phyloP scores from a whole-genome alignment of 2,888 invertebrate genomes.

The Busseola fusca region DNA sequence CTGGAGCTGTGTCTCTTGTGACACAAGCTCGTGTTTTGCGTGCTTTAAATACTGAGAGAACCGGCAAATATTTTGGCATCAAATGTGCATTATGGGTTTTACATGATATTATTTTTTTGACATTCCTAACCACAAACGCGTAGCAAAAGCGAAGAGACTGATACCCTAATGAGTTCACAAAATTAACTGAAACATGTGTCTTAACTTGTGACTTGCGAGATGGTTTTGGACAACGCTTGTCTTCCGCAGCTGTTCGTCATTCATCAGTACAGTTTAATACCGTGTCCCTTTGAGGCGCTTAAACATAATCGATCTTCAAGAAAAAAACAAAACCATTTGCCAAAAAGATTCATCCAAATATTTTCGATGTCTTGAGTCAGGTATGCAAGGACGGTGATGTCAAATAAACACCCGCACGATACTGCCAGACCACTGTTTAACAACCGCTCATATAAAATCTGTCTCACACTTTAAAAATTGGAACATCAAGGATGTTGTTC shows the following conservation, averaged over 20 bases:
- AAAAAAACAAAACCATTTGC: constrained; percentile 72
- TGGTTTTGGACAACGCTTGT: constrained; percentile 20
- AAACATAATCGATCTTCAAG: constrained; percentile 62
- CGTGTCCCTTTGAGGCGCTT: constrained; percentile 67
- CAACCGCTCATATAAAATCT: constrained; percentile 48
- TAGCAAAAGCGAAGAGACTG: constrained; percentile 6
- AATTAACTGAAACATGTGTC: constrained; percentile 16
- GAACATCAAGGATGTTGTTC: constrained; percentile 48
- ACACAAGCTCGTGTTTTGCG: constrained; percentile 45
- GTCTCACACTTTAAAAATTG: constrained; percentile 40
- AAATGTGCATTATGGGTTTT: constrained; percentile 23
- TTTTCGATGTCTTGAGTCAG: constrained; percentile 65
- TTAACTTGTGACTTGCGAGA: constrained; percentile 13
- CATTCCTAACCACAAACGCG: constrained; percentile 19
- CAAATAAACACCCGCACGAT: constrained; percentile 65
- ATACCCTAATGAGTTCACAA: constrained; percentile 17
- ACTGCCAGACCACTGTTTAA: constrained; percentile 54
- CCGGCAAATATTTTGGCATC: constrained; percentile 51
- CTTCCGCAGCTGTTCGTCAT: constrained; percentile 59
- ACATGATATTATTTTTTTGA: constrained; percentile 35
- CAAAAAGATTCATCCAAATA: constrained; percentile 70
- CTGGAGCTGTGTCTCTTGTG: constrained; percentile 33
- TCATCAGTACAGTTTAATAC: constrained; percentile 58
- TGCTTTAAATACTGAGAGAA: constrained; percentile 38
- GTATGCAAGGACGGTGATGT: constrained; percentile 68